Base-by-base conservation (phyloP, 2,113 vertebrate species). In the Nanorana parkeri region DNA sequence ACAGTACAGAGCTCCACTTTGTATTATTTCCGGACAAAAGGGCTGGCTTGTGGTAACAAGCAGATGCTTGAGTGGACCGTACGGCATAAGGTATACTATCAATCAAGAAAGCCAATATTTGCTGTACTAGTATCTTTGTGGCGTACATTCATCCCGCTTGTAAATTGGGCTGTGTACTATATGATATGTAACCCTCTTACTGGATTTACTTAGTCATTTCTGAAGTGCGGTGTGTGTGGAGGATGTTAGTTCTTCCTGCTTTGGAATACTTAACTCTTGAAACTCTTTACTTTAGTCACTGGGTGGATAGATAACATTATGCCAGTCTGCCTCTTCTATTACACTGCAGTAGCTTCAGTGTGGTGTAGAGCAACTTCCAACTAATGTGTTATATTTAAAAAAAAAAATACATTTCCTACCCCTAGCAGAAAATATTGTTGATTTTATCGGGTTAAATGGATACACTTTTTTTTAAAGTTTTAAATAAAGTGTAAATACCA, bases 41-140 rank as follows among this genome's bases (percentile, higher is more conserved):
- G 80, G 84, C 85, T 88, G 89, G 86, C 81, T 82, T 84, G 87
- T 83, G 87, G 85, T 85, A 85, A 87, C 78, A 89, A 89, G 87
- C 89, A 91, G 91, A 90, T 89, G 90, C 92, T 89, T 85, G 87
- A 92, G 87, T 86, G 78, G 90, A 78, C 84, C 81, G 80, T 83
- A 84, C 88, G 86, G 88, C 79, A 65, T 86, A 88, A 88, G 88
- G 88, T 88, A 84, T 80, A 87, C 86, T 85, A 84, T 92, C 89
- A 85, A 69, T 87, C 88, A 89, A 84, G 88, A 91, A 91, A 90
- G 91, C 91, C 89, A 96, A 95, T 96, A 94, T 96, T 97, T 92
- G 91, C 94, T 87, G 85, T 94, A 90, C 92, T 87, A 84, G 85
- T 86, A 85, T 88, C 92, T 92, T 95, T 92, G 89, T 86, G 84